Percentiles rank a stretch among this genome's conserved stretches.
These are phyloP conservation scores for Eucriotettix oculatus DNA, from an alignment of 2,888 invertebrate species.

Conservation along the genomic window DNA sequence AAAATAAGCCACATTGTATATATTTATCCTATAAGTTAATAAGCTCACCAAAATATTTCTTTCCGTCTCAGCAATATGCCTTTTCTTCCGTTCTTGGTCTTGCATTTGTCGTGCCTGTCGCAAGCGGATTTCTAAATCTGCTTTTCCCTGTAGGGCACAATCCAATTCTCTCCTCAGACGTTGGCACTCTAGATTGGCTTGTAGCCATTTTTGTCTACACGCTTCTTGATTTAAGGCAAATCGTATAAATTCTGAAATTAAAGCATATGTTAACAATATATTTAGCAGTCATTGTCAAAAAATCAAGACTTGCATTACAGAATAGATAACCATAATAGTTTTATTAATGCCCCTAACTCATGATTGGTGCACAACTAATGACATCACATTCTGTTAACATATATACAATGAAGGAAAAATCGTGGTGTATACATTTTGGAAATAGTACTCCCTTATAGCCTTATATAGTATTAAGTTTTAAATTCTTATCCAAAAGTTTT, in stretches of 20 bases:
- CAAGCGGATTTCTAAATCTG: slow-evolving; percentile 62
- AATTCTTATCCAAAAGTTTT: too few relatives aligned
- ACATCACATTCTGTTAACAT: too few relatives aligned
- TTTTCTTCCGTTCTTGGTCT: slow-evolving; percentile 59
- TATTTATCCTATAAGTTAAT: neutral
- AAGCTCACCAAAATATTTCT: slow-evolving; percentile 37
- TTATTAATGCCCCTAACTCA: too few relatives aligned
- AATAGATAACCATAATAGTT: too few relatives aligned
- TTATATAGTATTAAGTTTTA: too few relatives aligned
- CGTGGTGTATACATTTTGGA: too few relatives aligned
- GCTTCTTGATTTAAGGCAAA: slow-evolving; percentile 58
- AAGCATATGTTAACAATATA: neutral
- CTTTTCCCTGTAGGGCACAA: slow-evolving; percentile 50
- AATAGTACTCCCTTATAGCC: too few relatives aligned
- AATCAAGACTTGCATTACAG: too few relatives aligned
- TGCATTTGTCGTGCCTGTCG: slow-evolving; percentile 63
- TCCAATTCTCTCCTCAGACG: slow-evolving; percentile 54
- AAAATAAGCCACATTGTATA: neutral
- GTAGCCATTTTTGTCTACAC: slow-evolving; percentile 49
- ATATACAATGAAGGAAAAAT: too few relatives aligned
- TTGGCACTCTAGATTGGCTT: slow-evolving; percentile 52
- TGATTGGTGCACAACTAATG: too few relatives aligned
- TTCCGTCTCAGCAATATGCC: slow-evolving; percentile 52
- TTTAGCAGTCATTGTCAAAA: too few relatives aligned
- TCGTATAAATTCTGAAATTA: slow-evolving; percentile 46